Conservation (phyloP, 2,113 vertebrate species). For the Colistium nudipinnis region DNA sequence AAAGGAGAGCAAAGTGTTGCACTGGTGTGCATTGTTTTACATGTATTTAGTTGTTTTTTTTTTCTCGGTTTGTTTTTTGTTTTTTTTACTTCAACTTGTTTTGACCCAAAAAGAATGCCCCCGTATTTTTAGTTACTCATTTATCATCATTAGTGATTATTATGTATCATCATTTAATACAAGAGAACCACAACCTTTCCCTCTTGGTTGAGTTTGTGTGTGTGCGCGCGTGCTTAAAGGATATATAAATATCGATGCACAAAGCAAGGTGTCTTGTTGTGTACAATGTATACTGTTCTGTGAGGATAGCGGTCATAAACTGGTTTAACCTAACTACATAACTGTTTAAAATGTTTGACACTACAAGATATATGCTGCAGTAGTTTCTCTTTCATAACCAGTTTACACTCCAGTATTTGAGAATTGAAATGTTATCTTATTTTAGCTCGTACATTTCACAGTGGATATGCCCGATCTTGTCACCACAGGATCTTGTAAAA, state of each 20-base stretch:
- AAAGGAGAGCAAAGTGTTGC: conserved; percentile 26
- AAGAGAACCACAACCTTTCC: conserved; percentile 51
- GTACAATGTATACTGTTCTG: conserved; percentile 51
- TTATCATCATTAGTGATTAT: no score
- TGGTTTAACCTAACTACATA: conserved; percentile 54
- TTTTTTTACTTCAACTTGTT: conserved; percentile 54
- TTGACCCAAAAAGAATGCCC: conserved; percentile 56
- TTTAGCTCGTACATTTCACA: not conserved
- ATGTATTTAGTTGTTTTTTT: conserved; percentile 20
- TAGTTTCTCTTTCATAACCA: conserved; percentile 1
- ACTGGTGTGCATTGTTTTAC: conserved; percentile 58
- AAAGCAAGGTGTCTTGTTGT: conserved; percentile 65
- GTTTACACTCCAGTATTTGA: conserved; percentile 14
- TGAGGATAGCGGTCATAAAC: conserved; percentile 77
- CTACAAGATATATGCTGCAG: conserved; percentile 44
- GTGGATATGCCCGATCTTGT: not conserved
- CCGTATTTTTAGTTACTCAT: conserved; percentile 60
- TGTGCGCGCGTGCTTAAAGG: conserved; percentile 53
- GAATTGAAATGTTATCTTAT: not conserved
- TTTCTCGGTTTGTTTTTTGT: conserved; percentile 18
- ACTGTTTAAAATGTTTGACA: conserved; percentile 46
- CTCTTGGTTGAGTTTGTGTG: conserved; percentile 39
- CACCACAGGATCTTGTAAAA: not conserved
- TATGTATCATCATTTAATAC: conserved; percentile 32
- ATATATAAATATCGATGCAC: conserved; percentile 70